phyloP scores from a whole-genome alignment of 2,113 vertebrate species.

The Noturus placidus region DNA sequence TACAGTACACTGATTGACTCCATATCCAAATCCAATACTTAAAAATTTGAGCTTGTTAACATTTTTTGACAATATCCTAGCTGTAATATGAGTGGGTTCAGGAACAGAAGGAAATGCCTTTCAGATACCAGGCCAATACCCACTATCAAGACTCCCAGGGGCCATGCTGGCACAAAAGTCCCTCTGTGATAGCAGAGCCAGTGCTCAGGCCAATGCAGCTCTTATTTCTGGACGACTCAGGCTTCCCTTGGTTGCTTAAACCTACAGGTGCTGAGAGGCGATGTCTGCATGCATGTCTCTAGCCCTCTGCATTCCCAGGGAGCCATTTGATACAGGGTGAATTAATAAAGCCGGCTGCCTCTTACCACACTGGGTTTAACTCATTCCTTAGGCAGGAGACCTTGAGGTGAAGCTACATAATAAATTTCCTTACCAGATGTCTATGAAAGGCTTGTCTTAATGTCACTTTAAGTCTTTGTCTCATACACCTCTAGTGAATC shows the following conservation, averaged over 20 bases:
- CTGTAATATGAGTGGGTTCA: slow-evolving; percentile 34
- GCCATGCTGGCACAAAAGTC: slow-evolving; percentile 47
- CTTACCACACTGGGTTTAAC: slow-evolving; percentile 16
- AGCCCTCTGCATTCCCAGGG: slow-evolving; percentile 45
- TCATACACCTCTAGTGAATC: neutral
- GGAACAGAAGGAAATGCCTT: slow-evolving; percentile 42
- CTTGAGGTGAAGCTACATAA: slow-evolving; percentile 14
- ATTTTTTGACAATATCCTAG: slow-evolving; percentile 3
- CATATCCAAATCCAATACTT: neutral
- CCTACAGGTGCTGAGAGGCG: slow-evolving; percentile 51
- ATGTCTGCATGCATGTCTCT: slow-evolving; percentile 34
- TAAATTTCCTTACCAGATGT: slow-evolving; percentile 7
- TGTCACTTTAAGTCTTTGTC: slow-evolving; percentile 6
- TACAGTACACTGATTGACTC: neutral
- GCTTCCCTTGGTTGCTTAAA: slow-evolving; percentile 36
- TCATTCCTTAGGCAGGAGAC: slow-evolving; percentile 34
- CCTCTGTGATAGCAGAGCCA: slow-evolving; percentile 42
- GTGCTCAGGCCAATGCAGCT: slow-evolving; percentile 23
- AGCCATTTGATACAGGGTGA: slow-evolving; percentile 50
- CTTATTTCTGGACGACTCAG: slow-evolving; percentile 34
- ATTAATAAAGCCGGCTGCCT: slow-evolving; percentile 45
- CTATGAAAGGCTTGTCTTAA: slow-evolving; percentile 8
- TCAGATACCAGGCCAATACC: slow-evolving; percentile 42
- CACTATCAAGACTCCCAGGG: slow-evolving; percentile 34
- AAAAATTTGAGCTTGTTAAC: slow-evolving; percentile 9